Evolutionary conservation across 2,888 invertebrate genomes (phyloP).

Genomic region (Athetis lepigone): DNA sequence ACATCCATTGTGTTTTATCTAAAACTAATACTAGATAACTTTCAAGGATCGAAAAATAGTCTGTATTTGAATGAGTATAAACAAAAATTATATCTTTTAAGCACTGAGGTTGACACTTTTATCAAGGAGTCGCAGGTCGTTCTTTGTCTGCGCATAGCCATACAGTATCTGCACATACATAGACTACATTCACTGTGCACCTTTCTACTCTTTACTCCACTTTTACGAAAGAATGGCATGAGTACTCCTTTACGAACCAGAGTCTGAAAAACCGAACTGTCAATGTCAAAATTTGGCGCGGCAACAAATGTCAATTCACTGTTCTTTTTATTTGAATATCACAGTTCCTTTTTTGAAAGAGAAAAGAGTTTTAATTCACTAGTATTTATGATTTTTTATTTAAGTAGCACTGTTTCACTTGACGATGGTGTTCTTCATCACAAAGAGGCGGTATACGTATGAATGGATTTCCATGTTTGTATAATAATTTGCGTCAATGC

Average conservation of each 20-base stretch:
- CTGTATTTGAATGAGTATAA: constrained; percentile 86
- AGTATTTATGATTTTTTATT: no score
- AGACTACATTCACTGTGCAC: constrained; percentile 81
- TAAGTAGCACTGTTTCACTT: constrained; percentile 66
- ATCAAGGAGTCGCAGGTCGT: constrained; percentile 82
- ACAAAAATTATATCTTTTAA: constrained; percentile 87
- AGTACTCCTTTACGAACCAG: constrained; percentile 80
- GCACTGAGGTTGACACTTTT: constrained; percentile 82
- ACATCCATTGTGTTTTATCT: constrained; percentile 58
- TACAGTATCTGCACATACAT: constrained; percentile 83
- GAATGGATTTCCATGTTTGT: constrained; percentile 85
- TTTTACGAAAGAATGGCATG: constrained; percentile 85
- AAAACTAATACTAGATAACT: constrained; percentile 54
- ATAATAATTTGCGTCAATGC: constrained; percentile 40
- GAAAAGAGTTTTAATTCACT: constrained; percentile 23
- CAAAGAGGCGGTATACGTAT: constrained; percentile 86
- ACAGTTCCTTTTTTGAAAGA: constrained; percentile 23
- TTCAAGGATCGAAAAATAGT: constrained; percentile 75
- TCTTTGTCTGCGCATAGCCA: constrained; percentile 78
- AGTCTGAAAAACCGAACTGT: constrained; percentile 40
- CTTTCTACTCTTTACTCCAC: constrained; percentile 80
- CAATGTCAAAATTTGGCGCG: constrained; percentile 51
- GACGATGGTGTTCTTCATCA: constrained; percentile 74
- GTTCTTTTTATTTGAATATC: constrained; percentile 14
- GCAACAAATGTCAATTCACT: constrained; percentile 32